phyloP scores from a whole-genome alignment of 2,113 vertebrate species.

The Glaucomys volans region DNA sequence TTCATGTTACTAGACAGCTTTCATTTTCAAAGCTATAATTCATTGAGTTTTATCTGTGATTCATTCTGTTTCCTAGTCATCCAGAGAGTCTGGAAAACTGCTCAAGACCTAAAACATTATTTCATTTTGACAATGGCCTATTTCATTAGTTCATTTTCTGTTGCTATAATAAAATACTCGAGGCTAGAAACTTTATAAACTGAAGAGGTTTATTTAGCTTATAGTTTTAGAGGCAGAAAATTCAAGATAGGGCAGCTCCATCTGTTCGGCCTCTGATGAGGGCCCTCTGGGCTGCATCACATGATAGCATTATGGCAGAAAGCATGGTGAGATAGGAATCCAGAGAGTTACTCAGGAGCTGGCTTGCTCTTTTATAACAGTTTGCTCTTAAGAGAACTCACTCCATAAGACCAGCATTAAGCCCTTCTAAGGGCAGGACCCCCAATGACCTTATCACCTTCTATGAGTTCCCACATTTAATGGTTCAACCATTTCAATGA shows the following conservation, averaged over 20 bases:
- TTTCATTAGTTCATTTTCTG: background rate
- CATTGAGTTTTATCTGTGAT: slow-evolving; percentile 24
- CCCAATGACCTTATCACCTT: background rate
- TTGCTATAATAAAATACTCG: background rate
- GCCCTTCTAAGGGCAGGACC: background rate
- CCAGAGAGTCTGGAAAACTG: slow-evolving; percentile 33
- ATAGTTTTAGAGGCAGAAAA: background rate
- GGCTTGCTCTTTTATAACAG: background rate
- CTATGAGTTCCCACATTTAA: background rate
- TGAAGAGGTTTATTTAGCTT: background rate
- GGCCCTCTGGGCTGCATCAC: background rate
- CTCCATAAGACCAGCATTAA: background rate
- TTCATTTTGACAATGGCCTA: background rate
- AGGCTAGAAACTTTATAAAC: background rate
- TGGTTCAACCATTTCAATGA: background rate
- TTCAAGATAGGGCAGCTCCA: no score
- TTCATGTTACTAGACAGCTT: background rate
- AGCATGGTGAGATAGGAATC: background rate
- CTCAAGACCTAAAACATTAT: background rate
- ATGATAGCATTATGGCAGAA: background rate
- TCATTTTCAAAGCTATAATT: slow-evolving; percentile 20
- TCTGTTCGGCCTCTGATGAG: background rate
- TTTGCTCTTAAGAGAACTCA: background rate
- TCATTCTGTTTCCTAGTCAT: slow-evolving; percentile 31
- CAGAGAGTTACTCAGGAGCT: background rate